phyloP scores from a whole-genome alignment of 2,888 invertebrate species.

The Bibio marci region DNA sequence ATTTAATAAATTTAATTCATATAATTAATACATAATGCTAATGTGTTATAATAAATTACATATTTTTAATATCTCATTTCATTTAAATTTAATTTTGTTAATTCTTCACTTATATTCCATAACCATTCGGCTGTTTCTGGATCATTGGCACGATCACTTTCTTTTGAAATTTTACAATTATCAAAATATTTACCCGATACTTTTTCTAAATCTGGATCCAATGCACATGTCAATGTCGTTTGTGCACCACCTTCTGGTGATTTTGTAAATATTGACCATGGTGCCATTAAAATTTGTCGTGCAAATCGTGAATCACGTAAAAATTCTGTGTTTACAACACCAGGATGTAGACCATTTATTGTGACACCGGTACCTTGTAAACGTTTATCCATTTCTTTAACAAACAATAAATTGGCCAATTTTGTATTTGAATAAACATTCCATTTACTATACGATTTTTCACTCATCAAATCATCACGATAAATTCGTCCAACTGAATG shows the following conservation, averaged over 20 bases:
- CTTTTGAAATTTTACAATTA: constrained; percentile 35
- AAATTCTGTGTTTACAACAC: constrained; percentile 56
- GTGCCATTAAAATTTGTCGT: no score
- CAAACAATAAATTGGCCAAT: constrained; percentile 60
- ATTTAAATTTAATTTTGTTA: no score
- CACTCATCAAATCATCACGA: constrained; percentile 55
- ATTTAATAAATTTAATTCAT: no score
- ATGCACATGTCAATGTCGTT: constrained; percentile 23
- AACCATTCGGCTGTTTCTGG: constrained; percentile 36
- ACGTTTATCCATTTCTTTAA: constrained; percentile 43
- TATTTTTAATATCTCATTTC: no score
- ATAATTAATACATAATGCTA: no score
- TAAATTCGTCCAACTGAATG: constrained; percentile 46
- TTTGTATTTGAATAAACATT: constrained; percentile 62
- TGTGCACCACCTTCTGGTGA: constrained; percentile 23
- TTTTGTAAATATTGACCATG: constrained; percentile 15
- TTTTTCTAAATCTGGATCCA: constrained; percentile 23
- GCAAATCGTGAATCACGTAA: no score
- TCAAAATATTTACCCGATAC: constrained; percentile 28
- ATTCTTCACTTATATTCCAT: constrained; percentile 35
- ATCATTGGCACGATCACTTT: constrained; percentile 35
- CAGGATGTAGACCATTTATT: constrained; percentile 55
- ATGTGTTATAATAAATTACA: no score
- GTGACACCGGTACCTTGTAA: constrained; percentile 42
- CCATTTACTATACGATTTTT: constrained; percentile 42